Evolutionary conservation across 2,888 invertebrate species (phyloP).

Genomic region (Troilus luridus): DNA sequence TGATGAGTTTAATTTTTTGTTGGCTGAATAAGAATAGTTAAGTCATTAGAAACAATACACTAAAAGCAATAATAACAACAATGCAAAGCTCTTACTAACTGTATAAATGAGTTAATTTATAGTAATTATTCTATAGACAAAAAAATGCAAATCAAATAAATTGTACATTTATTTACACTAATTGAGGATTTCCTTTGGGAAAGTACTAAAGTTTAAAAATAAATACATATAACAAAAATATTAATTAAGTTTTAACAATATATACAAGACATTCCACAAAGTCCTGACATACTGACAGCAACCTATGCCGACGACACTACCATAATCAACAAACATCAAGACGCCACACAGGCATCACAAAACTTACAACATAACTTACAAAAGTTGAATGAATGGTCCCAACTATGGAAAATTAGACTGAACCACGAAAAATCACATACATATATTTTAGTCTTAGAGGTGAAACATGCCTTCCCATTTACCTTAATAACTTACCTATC

Average conservation of each 20-base stretch:
- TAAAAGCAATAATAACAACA: not conserved
- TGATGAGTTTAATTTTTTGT: not conserved
- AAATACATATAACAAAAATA: not conserved
- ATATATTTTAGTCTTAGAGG: no score
- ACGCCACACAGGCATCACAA: no score
- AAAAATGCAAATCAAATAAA: not conserved
- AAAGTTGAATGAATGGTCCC: no score
- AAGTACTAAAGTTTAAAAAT: not conserved
- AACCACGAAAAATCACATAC: no score
- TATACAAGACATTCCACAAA: not conserved
- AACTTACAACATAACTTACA: no score
- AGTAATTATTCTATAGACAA: not conserved
- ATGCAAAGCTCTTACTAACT: not conserved
- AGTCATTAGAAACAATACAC: not conserved
- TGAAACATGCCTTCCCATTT: no score
- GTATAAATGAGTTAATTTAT: not conserved
- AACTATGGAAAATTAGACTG: no score
- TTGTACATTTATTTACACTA: not conserved
- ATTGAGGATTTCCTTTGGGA: not conserved
- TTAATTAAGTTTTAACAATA: not conserved
- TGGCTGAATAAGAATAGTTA: not conserved
- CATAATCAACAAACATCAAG: no score
- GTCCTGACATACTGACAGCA: no score
- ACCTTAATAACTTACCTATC: no score
- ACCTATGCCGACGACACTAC: no score